Conservation (phyloP, 2,888 invertebrate genomes). For the Lasioglossum leucozonium region DNA sequence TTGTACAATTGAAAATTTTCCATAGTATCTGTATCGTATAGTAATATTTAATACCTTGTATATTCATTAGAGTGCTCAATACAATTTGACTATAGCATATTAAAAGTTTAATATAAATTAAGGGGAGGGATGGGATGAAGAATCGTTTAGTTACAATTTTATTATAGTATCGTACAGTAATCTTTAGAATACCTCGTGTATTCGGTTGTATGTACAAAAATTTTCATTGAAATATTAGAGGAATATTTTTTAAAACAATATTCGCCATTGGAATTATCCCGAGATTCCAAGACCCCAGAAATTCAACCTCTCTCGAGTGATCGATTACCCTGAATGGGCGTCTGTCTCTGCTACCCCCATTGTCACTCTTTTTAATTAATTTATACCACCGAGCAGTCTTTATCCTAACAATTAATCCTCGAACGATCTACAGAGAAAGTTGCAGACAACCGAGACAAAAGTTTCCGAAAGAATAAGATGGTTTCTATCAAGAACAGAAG, state of each 20-base stretch:
- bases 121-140: neutral
- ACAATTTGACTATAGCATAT: neutral
- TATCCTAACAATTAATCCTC: neutral
- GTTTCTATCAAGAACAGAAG: neutral
- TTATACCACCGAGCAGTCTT: neutral
- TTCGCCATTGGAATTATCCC: neutral
- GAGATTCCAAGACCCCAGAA: conserved; percentile 1
- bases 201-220: neutral
- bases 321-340: conserved; percentile 32
- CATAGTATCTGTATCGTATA: neutral
- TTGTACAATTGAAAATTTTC: neutral
- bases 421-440: neutral
- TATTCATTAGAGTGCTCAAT: neutral
- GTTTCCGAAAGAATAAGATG: neutral
- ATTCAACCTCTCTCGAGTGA: conserved; percentile 29
- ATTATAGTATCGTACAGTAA: no score
- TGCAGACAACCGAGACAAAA: neutral
- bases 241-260: conserved; percentile 1
- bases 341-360: neutral
- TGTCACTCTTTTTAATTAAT: conserved; percentile 29
- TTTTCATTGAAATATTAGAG: neutral
- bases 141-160: no score
- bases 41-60: neutral
- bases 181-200: neutral
- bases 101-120: neutral